phyloP scores from a whole-genome alignment of 64 coral and sea anemone species.

The Orbicella faveolata region DNA sequence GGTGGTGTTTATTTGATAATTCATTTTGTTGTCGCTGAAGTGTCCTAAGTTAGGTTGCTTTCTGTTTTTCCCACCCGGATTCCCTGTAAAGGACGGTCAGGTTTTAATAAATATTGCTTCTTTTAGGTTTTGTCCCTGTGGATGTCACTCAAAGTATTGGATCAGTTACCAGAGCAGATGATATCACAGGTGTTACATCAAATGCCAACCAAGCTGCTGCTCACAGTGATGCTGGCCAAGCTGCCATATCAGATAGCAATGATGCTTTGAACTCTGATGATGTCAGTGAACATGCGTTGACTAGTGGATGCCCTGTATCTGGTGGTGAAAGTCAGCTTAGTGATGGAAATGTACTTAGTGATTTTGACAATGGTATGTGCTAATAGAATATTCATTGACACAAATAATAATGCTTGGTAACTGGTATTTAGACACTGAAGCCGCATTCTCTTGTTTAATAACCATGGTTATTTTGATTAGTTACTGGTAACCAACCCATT shows the following conservation, averaged over 20 bases:
- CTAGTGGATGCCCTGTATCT: slow-evolving; percentile 52
- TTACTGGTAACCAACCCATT: slow-evolving; percentile 31
- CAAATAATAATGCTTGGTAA: slow-evolving; percentile 40
- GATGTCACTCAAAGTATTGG: slow-evolving; percentile 53
- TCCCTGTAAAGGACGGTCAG: neutral
- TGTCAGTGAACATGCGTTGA: no score
- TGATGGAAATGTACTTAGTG: slow-evolving; percentile 36
- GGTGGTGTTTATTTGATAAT: slow-evolving; percentile 1
- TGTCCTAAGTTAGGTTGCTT: slow-evolving; percentile 33
- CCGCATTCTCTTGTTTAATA: neutral
- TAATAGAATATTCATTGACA: slow-evolving; percentile 55
- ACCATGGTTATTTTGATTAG: slow-evolving; percentile 15
- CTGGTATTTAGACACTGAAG: slow-evolving; percentile 11
- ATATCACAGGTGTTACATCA: slow-evolving; percentile 49
- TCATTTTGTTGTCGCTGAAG: slow-evolving; percentile 36
- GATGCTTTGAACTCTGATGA: slow-evolving; percentile 50
- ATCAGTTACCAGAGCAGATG: slow-evolving; percentile 56
- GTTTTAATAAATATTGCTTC: slow-evolving; percentile 38
- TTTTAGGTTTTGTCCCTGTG: slow-evolving; percentile 60
- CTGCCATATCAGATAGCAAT: slow-evolving; percentile 58
- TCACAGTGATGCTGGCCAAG: slow-evolving; percentile 47
- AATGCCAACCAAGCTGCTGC: slow-evolving; percentile 48
- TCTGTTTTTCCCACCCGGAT: slow-evolving; percentile 41
- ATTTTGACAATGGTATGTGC: slow-evolving; percentile 58
- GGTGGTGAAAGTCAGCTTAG: slow-evolving; percentile 49